phyloP scores from a whole-genome alignment of 2,113 vertebrate species.

The Pterocles burchelli region DNA sequence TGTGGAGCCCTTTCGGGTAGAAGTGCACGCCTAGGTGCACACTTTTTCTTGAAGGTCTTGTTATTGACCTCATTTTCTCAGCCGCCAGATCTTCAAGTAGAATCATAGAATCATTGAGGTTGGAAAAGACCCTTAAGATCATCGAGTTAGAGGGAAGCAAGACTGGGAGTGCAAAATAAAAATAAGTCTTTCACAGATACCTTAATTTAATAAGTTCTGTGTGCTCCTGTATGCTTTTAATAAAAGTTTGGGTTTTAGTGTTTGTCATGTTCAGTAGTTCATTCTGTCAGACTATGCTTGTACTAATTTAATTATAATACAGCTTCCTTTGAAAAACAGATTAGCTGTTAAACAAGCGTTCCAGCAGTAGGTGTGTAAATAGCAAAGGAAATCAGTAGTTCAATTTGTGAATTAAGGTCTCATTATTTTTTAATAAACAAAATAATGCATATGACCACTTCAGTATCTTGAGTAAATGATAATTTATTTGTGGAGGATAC shows the following conservation, averaged over 20 bases:
- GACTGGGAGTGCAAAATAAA: neutral
- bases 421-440: slow-evolving; percentile 37
- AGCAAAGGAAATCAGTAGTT: slow-evolving; percentile 4
- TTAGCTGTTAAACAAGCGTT: slow-evolving; percentile 24
- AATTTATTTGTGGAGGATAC: slow-evolving; percentile 68
- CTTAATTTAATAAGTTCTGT: neutral
- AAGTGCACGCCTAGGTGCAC: neutral
- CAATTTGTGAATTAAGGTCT: slow-evolving; percentile 3
- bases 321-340: slow-evolving; percentile 26
- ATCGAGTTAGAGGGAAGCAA: neutral
- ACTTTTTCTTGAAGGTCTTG: neutral
- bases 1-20: neutral
- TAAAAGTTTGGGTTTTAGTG: neutral
- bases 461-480: slow-evolving; percentile 12
- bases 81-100: neutral
- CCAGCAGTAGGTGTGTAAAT: neutral
- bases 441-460: slow-evolving; percentile 10
- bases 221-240: neutral
- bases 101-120: neutral
- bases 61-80: neutral
- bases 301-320: slow-evolving; percentile 16
- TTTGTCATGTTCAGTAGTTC: slow-evolving; percentile 24
- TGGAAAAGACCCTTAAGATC: neutral
- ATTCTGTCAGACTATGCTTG: neutral
- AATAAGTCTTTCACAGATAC: neutral